Evolutionary conservation across 2,888 invertebrate species (phyloP).

Genomic region (Dorcus parallelipipedus): DNA sequence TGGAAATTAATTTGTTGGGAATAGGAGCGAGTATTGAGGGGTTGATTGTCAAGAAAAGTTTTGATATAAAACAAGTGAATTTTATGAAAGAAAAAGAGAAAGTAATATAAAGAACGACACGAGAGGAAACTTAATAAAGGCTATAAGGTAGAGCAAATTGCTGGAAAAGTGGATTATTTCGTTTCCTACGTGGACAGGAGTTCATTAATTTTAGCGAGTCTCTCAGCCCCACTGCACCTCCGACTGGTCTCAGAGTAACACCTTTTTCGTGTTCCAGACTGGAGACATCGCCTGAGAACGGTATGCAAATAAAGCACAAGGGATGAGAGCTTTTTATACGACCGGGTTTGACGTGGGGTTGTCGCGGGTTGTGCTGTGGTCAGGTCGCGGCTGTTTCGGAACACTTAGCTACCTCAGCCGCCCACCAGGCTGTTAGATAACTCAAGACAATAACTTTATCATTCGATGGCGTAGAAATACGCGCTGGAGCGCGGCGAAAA

Average conservation of each 20-base stretch:
- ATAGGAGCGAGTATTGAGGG: too few relatives aligned
- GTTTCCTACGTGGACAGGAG: conserved; percentile 48
- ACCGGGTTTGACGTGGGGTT: conserved; percentile 15
- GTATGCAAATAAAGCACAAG: conserved; percentile 48
- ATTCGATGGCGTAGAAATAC: conserved; percentile 20
- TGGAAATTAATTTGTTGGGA: too few relatives aligned
- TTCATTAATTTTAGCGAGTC: conserved; percentile 45
- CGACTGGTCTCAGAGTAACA: conserved; percentile 42
- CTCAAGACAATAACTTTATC: conserved; percentile 29
- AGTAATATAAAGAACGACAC: conserved; percentile 10
- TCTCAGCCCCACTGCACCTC: conserved; percentile 23
- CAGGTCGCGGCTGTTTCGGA: conserved; percentile 27
- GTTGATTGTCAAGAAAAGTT: background rate
- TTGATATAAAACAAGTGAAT: conserved; percentile 1
- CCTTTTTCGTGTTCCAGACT: conserved; percentile 51
- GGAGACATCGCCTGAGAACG: conserved; percentile 42
- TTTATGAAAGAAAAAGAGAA: conserved; percentile 5
- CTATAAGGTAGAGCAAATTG: conserved; percentile 47
- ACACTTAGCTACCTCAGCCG: conserved; percentile 29
- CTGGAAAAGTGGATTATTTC: conserved; percentile 49
- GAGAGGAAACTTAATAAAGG: conserved; percentile 37
- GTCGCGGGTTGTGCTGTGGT: conserved; percentile 23
- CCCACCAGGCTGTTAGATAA: conserved; percentile 22
- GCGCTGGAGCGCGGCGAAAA: conserved; percentile 1
- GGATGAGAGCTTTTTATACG: conserved; percentile 22